phyloP scores from a whole-genome alignment of 2,113 vertebrate species.

The Ochotona princeps region DNA sequence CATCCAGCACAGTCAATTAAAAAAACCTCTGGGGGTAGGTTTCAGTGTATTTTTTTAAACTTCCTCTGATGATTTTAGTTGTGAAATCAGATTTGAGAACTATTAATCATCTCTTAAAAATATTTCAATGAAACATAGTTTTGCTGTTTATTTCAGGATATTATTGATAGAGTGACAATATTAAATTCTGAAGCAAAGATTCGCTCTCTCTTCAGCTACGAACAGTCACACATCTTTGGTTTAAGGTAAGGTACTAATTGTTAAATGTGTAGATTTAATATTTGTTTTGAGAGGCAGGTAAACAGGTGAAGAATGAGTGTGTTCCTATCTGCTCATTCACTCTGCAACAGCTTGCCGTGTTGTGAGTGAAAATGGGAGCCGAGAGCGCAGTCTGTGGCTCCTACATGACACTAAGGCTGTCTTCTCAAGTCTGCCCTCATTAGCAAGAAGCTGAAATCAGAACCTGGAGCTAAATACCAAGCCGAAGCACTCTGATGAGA shows the following conservation, averaged over 20 bases:
- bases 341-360: too few relatives aligned
- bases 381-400: too few relatives aligned
- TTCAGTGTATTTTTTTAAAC: neutral
- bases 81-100: slow-evolving; percentile 8
- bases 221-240: slow-evolving; percentile 96
- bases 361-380: too few relatives aligned
- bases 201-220: slow-evolving; percentile 95
- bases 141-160: slow-evolving; percentile 88
- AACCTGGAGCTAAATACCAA: too few relatives aligned
- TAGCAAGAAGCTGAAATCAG: too few relatives aligned
- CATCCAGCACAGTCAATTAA: neutral
- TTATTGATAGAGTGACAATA: slow-evolving; percentile 95
- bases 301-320: too few relatives aligned
- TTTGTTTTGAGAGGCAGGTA: too few relatives aligned
- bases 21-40: neutral
- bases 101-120: slow-evolving; percentile 30
- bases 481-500: too few relatives aligned
- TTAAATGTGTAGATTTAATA: neutral
- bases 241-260: slow-evolving; percentile 91
- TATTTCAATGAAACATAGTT: neutral
- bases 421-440: too few relatives aligned
- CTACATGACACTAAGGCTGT: too few relatives aligned
- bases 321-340: too few relatives aligned
- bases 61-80: neutral
- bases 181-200: slow-evolving; percentile 96